Evolutionary conservation across 2,113 vertebrate species (phyloP).

Genomic region (Ammodytes marinus): DNA sequence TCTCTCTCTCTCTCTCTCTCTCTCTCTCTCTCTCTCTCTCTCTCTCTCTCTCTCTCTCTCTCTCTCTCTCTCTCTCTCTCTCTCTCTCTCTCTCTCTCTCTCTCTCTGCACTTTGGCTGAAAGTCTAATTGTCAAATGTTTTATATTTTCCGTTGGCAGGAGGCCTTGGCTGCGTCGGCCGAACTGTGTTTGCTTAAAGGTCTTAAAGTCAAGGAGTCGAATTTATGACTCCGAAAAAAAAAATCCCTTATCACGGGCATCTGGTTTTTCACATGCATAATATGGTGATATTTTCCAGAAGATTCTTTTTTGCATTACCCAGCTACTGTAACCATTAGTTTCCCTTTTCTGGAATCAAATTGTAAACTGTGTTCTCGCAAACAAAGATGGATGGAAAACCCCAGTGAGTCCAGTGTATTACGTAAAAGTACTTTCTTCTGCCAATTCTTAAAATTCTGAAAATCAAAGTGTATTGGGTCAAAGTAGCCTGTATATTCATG

Average conservation of each 20-base stretch:
- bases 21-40: too few relatives aligned
- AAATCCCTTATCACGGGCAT: conserved; percentile 55
- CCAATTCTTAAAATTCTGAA: neutral
- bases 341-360: neutral
- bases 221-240: conserved; percentile 13
- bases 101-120: conserved; percentile 37
- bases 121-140: conserved; percentile 46
- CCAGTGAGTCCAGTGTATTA: neutral
- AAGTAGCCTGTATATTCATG: neutral
- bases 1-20: too few relatives aligned
- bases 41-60: too few relatives aligned
- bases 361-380: neutral
- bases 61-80: too few relatives aligned
- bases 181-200: conserved; percentile 51
- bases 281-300: conserved; percentile 35
- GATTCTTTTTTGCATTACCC: neutral
- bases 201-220: conserved; percentile 23
- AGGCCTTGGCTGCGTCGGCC: conserved; percentile 17
- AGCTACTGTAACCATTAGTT: conserved; percentile 33
- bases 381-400: neutral
- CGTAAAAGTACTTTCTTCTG: neutral
- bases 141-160: conserved; percentile 45
- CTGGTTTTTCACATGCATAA: conserved; percentile 45
- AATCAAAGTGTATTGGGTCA: conserved; percentile 1
- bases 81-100: too few relatives aligned